These are phyloP conservation scores for Trichonephila clavata DNA, from an alignment of 1,140 invertebrate genomes.

Conservation along the genomic window DNA sequence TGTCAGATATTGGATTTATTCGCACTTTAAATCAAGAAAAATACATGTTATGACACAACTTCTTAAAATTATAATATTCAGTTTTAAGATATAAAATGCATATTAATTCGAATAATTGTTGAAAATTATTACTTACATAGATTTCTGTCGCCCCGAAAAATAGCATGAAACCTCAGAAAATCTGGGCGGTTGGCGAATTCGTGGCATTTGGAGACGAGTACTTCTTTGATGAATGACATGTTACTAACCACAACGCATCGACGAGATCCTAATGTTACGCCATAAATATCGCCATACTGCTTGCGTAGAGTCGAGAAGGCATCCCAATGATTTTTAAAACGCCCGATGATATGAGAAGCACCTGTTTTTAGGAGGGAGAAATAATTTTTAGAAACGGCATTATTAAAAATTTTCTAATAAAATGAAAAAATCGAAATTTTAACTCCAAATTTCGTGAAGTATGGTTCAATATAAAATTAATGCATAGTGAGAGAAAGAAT, in stretches of 20 bases:
- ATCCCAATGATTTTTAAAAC: slow-evolving; percentile 86
- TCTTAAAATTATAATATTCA: no score
- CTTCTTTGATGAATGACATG: slow-evolving; percentile 87
- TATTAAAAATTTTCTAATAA: neutral
- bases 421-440: no score
- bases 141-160: slow-evolving; percentile 86
- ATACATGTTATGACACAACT: no score
- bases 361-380: slow-evolving; percentile 85
- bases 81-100: no score
- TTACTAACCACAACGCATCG: slow-evolving; percentile 90
- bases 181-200: slow-evolving; percentile 90
- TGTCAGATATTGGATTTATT: no score
- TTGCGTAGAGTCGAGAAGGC: slow-evolving; percentile 87
- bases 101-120: neutral
- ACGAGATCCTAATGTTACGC: slow-evolving; percentile 86
- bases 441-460: no score
- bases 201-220: slow-evolving; percentile 89
- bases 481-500: no score
- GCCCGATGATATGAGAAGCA: slow-evolving; percentile 86
- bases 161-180: slow-evolving; percentile 86
- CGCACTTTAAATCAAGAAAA: no score
- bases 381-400: neutral
- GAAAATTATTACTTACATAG: slow-evolving; percentile 85
- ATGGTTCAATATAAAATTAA: no score
- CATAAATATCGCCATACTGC: slow-evolving; percentile 89